Percentiles rank a stretch among this genome's conserved stretches.
phyloP scores from a whole-genome alignment of 2,113 vertebrate species.

The Odobenus rosmarus region DNA sequence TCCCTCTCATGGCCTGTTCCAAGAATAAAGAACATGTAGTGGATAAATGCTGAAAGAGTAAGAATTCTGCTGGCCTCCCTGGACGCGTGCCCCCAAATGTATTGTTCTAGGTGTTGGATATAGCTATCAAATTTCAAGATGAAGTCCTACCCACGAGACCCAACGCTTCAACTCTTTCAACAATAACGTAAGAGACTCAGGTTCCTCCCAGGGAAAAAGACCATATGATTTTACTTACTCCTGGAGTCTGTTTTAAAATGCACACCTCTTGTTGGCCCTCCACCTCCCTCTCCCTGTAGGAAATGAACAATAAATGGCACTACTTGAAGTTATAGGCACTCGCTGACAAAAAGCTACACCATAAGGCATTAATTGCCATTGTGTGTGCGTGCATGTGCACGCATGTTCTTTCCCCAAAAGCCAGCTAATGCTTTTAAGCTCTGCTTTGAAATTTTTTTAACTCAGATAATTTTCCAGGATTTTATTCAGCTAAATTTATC shows the following conservation, averaged over 20 bases:
- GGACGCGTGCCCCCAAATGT: too few species aligned
- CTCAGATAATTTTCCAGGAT: conserved; percentile 80
- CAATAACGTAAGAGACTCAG: not conserved
- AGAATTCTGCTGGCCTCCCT: not conserved
- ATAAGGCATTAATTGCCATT: not conserved
- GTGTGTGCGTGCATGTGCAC: too few species aligned
- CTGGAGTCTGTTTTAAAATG: conserved; percentile 45
- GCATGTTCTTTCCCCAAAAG: not conserved
- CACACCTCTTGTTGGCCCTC: not conserved
- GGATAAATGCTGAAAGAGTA: not conserved
- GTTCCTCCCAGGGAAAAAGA: not conserved
- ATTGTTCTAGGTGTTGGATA: not conserved
- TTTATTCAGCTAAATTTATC: conserved; percentile 74
- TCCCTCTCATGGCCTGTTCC: not conserved
- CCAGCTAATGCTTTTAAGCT: conserved; percentile 78
- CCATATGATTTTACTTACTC: not conserved
- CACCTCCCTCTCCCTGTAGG: not conserved
- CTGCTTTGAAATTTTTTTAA: conserved; percentile 69
- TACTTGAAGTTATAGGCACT: not conserved
- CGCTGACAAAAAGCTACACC: not conserved
- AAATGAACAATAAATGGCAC: conserved; percentile 20
- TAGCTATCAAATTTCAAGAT: not conserved
- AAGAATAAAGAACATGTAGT: not conserved
- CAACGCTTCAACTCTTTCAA: conserved; percentile 6
- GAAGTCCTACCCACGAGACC: not conserved